phyloP scores from a whole-genome alignment of 2,113 vertebrate genomes.

The Phylloscopus trochiloides region DNA sequence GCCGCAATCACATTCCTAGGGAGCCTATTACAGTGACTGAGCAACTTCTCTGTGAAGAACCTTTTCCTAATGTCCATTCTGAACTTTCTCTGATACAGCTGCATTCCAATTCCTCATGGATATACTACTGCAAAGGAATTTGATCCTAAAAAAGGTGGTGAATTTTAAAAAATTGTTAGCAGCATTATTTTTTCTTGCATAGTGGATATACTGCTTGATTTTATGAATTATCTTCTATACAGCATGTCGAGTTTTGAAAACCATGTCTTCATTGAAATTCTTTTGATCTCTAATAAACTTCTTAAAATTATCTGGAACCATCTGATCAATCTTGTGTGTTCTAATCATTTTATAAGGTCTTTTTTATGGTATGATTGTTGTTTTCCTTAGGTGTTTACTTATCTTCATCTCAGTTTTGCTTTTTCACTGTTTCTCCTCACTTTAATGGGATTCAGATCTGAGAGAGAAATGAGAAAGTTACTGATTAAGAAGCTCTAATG shows the following conservation, averaged over 20 bases:
- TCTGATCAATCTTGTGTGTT: neutral
- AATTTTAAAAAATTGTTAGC: neutral
- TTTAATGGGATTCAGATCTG: neutral
- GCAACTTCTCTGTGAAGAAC: accelerated
- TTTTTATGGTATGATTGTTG: neutral
- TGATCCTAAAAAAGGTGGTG: neutral
- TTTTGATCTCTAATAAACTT: neutral
- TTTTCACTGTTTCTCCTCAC: neutral
- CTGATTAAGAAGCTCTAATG: neutral
- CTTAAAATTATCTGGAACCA: neutral
- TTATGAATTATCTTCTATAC: neutral
- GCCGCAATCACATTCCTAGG: neutral
- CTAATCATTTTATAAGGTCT: neutral
- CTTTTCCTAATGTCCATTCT: neutral
- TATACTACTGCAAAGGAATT: neutral
- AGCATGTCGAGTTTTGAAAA: neutral
- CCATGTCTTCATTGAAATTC: neutral
- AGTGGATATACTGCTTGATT: neutral
- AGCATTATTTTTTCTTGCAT: neutral
- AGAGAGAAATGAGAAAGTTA: neutral
- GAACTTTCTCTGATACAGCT: neutral
- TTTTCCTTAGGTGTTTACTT: neutral
- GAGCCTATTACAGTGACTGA: neutral
- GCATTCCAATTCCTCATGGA: neutral
- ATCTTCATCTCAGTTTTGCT: neutral